Conservation (phyloP, 2,113 vertebrate species). For the Bambusicola thoracicus region DNA sequence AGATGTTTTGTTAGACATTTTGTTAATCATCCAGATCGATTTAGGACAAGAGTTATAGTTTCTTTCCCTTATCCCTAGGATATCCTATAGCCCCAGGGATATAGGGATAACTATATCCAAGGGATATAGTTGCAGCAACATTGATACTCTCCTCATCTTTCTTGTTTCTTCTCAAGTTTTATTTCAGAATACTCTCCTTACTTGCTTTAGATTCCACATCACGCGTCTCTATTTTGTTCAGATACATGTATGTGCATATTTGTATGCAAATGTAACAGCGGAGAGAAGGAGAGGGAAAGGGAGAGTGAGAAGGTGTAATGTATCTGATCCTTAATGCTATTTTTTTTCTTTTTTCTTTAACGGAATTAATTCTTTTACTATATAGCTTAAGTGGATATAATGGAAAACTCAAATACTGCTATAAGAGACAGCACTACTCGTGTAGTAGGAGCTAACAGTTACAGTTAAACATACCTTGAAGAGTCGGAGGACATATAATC, state of each 20-base stretch:
- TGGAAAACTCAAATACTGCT: not conserved
- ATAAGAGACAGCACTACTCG: not conserved
- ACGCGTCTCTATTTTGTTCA: not conserved
- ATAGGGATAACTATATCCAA: not conserved
- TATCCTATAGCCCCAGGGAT: not conserved
- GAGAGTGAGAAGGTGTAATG: not conserved
- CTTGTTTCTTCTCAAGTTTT: not conserved
- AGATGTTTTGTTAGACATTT: not conserved
- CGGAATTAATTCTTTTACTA: not conserved
- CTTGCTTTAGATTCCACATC: not conserved
- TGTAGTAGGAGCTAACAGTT: not conserved
- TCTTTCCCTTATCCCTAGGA: not conserved
- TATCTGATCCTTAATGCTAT: not conserved
- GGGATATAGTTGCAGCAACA: not conserved
- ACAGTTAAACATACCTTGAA: conserved; percentile 87
- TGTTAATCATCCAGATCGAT: not conserved
- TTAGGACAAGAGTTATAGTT: not conserved
- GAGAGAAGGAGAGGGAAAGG: not conserved
- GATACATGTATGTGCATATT: not conserved
- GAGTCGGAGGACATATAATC: conserved; percentile 92
- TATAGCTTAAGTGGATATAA: not conserved
- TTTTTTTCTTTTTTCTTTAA: not conserved
- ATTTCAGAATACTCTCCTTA: not conserved
- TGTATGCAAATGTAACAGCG: rapidly evolving
- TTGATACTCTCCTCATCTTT: not conserved